A percentile compares a stretch with the other conserved stretches of the same genome.
Evolutionary conservation across 2,797 vertebrate species (phyloP).

Genomic region (Sorex maritimensis): DNA sequence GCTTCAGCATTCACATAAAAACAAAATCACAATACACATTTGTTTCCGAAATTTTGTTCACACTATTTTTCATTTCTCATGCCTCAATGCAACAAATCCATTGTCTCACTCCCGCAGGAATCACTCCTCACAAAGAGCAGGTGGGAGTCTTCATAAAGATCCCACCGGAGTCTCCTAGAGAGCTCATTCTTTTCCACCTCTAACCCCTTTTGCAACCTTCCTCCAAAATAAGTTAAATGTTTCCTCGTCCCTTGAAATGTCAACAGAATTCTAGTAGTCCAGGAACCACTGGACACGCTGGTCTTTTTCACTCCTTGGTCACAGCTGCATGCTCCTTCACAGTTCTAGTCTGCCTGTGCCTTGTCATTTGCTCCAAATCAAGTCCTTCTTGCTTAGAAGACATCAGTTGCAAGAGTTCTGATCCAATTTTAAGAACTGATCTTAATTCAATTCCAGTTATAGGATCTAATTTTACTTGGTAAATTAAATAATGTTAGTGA

Average conservation of each 20-base stretch:
- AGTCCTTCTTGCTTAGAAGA: conserved; percentile 41
- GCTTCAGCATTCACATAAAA: too few species aligned
- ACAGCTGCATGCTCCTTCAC: neutral
- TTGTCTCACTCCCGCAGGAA: neutral
- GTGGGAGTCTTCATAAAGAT: neutral
- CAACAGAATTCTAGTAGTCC: neutral
- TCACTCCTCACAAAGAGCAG: neutral
- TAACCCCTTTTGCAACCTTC: neutral
- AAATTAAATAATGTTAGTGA: conserved; percentile 64
- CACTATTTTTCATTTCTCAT: neutral
- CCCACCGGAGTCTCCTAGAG: too few species aligned
- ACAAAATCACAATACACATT: neutral
- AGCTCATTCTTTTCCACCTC: neutral
- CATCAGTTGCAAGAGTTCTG: neutral
- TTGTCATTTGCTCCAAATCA: conserved; percentile 39
- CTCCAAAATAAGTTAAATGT: neutral
- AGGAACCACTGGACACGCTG: neutral
- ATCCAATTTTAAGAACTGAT: neutral
- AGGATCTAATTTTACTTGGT: conserved; percentile 64
- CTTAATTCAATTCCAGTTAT: conserved; percentile 41
- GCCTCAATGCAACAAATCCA: neutral
- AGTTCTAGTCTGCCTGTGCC: neutral
- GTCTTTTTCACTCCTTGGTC: neutral
- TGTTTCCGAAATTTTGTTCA: neutral
- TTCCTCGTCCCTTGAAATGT: neutral